phyloP scores from a whole-genome alignment of 2,797 vertebrate genomes.

The Pangasius krempfi region DNA sequence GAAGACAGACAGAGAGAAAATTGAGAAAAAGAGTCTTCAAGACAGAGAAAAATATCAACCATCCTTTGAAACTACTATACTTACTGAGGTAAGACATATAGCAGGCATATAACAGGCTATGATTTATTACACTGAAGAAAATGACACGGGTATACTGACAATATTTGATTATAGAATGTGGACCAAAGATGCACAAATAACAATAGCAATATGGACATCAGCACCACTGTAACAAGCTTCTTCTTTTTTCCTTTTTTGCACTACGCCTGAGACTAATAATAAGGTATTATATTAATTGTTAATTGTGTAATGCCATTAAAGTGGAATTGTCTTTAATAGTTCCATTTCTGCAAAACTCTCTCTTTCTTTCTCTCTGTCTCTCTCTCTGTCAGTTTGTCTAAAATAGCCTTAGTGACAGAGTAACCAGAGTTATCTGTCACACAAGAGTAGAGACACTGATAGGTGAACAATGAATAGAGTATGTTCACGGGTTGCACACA shows the following conservation, averaged over 20 bases:
- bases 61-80: conserved; percentile 82
- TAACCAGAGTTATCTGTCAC: not conserved
- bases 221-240: not conserved
- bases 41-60: conserved; percentile 91
- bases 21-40: conserved; percentile 85
- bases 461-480: not conserved
- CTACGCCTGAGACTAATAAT: not conserved
- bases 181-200: not conserved
- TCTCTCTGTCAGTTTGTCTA: not conserved
- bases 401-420: not conserved
- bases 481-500: not conserved
- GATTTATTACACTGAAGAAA: not conserved
- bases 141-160: not conserved
- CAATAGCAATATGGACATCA: not conserved
- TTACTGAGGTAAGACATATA: conserved; percentile 45
- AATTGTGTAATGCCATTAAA: not conserved
- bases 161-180: not conserved
- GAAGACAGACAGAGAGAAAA: conserved; percentile 93
- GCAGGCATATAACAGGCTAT: not conserved
- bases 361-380: not conserved
- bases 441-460: not conserved
- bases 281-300: not conserved
- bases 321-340: not conserved
- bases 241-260: not conserved
- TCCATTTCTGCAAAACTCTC: not conserved